These are phyloP conservation scores for Albula glossodonta DNA, from an alignment of 2,113 vertebrate species.

Conservation along the genomic window DNA sequence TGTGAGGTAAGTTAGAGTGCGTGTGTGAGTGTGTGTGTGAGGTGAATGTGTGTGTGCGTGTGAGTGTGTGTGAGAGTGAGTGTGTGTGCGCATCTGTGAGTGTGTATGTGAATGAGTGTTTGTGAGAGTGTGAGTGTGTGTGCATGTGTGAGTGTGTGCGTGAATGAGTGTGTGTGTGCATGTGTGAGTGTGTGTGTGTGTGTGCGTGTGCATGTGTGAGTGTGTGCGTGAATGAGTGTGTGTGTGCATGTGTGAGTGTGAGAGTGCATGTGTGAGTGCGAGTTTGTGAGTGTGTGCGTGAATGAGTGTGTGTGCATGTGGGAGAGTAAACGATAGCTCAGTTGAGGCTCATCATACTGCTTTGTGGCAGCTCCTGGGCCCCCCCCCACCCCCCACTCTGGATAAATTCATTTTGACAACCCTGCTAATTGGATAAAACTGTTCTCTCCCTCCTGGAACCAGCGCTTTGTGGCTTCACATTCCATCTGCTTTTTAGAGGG, in stretches of 20 bases:
- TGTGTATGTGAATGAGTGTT: conserved; percentile 28
- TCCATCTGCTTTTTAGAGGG: conserved; percentile 75
- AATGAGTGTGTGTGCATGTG: too few species aligned
- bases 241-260: too few species aligned
- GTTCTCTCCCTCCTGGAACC: conserved; percentile 75
- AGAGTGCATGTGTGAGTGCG: conserved; percentile 29
- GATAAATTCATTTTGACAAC: conserved; percentile 99
- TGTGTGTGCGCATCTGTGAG: conserved; percentile 31
- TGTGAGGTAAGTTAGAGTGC: too few species aligned
- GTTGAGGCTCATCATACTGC: too few species aligned
- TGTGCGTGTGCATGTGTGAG: too few species aligned
- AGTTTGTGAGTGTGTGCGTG: too few species aligned
- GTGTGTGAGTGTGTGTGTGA: background rate
- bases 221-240: too few species aligned
- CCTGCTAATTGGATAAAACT: conserved; percentile 98
- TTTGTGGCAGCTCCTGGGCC: background rate
- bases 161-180: too few species aligned
- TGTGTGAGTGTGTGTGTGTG: too few species aligned
- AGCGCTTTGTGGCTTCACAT: conserved; percentile 80
- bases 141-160: too few species aligned
- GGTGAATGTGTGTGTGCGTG: background rate
- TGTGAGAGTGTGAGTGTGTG: background rate
- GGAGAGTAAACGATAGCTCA: too few species aligned
- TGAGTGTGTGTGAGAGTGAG: conserved; percentile 20
- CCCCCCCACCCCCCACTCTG: conserved; percentile 64